Evolutionary conservation across 2,888 invertebrate genomes (phyloP).

Genomic region (Plemyria rubiginata): DNA sequence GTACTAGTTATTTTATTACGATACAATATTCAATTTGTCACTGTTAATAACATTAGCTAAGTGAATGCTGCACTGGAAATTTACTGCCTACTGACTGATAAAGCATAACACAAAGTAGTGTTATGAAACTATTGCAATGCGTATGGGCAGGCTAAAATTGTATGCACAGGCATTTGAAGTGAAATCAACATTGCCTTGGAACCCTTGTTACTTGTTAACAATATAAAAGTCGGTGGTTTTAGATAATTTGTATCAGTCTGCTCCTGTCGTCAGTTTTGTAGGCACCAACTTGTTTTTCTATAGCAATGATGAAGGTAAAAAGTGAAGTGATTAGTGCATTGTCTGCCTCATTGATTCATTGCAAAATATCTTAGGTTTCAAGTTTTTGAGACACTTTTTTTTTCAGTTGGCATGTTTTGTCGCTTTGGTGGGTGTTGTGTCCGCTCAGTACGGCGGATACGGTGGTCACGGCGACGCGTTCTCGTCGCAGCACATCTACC

Average conservation of each 20-base stretch:
- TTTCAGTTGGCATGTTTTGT: constrained; percentile 36
- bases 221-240: constrained; percentile 45
- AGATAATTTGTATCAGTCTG: constrained; percentile 43
- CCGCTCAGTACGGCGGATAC: constrained; percentile 49
- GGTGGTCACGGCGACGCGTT: constrained; percentile 49
- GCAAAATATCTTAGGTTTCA: not conserved
- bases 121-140: constrained; percentile 35
- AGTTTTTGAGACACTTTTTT: not conserved
- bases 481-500: constrained; percentile 52
- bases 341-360: not conserved
- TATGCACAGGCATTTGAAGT: constrained; percentile 37
- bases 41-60: not conserved
- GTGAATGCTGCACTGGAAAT: not conserved
- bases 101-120: not conserved
- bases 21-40: not conserved
- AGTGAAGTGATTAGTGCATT: constrained; percentile 8
- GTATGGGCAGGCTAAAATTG: constrained; percentile 30
- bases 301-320: constrained; percentile 35
- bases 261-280: constrained; percentile 29
- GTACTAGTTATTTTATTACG: not conserved
- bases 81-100: not conserved
- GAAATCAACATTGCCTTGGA: constrained; percentile 47
- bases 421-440: constrained; percentile 35
- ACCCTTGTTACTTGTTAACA: constrained; percentile 38
- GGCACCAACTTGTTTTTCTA: constrained; percentile 22